A percentile compares a stretch with the other conserved stretches of the same genome.
phyloP scores from a whole-genome alignment of 23 tunicate species.

The Phallusia fumigata region DNA sequence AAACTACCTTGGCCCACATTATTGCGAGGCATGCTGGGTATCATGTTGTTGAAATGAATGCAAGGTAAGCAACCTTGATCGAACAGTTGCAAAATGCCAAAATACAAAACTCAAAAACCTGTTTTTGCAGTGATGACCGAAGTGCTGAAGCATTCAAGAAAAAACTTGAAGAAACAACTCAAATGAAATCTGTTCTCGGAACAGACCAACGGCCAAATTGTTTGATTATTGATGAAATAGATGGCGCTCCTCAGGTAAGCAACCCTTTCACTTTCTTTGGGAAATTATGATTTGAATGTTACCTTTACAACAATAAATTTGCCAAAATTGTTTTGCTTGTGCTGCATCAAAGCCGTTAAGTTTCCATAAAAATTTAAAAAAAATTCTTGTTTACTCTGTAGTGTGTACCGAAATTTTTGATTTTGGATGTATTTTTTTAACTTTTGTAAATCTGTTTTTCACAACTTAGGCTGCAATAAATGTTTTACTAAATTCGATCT shows the following conservation, averaged over 20 bases:
- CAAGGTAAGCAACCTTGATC: too few species aligned
- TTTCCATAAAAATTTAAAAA: too few species aligned
- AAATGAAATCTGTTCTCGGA: constrained; percentile 86
- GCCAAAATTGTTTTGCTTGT: too few species aligned
- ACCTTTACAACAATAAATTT: too few species aligned
- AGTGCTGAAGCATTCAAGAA: constrained; percentile 70
- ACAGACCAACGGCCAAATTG: constrained; percentile 85
- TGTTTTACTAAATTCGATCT: constrained; percentile 54
- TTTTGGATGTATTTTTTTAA: too few species aligned
- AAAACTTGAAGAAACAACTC: constrained; percentile 90
- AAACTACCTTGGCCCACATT: constrained; percentile 94
- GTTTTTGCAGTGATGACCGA: constrained; percentile 79
- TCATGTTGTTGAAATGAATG: constrained; percentile 98
- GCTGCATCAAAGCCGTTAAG: too few species aligned
- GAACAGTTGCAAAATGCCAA: too few species aligned
- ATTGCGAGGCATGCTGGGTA: constrained; percentile 98
- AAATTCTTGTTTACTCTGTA: too few species aligned
- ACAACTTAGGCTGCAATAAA: constrained; percentile 71
- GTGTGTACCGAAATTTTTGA: too few species aligned
- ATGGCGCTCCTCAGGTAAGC: constrained; percentile 85
- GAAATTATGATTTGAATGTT: too few species aligned
- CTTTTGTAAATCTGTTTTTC: neutral
- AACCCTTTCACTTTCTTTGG: too few species aligned
- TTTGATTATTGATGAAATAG: constrained; percentile 96
- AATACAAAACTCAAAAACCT: too few species aligned